Evolutionary conservation across 2,797 vertebrate species (phyloP).

Genomic region (Glyptemys insculpta): DNA sequence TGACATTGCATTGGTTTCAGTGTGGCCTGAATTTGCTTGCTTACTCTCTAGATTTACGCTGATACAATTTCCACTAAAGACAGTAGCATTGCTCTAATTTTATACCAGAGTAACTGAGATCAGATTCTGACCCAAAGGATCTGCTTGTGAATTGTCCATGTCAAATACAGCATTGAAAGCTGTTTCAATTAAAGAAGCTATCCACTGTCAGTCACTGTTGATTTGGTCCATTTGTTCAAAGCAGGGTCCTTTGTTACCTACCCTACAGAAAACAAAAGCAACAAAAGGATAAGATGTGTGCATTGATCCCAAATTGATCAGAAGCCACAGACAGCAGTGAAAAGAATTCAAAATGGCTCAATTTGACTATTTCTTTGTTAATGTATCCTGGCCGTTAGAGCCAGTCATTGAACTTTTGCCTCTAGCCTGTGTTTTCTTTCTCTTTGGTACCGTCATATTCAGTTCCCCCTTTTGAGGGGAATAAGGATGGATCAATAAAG

Average conservation of each 20-base stretch:
- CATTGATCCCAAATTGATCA: conserved; percentile 33
- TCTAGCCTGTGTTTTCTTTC: conserved; percentile 43
- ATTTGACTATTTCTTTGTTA: not conserved
- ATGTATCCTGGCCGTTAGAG: not conserved
- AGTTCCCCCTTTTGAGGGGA: conserved; percentile 42
- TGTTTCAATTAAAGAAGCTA: not conserved
- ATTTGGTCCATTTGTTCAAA: not conserved
- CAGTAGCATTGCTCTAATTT: not conserved
- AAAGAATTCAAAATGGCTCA: conserved; percentile 33
- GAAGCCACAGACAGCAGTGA: conserved; percentile 9
- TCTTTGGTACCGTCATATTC: not conserved
- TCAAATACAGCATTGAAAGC: rapidly evolving
- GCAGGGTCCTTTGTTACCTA: conserved; percentile 16
- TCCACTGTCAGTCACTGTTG: not conserved
- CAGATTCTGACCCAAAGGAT: not conserved
- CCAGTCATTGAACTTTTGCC: not conserved
- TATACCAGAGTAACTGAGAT: not conserved
- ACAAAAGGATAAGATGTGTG: not conserved
- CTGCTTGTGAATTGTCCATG: rapidly evolving
- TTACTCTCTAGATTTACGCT: not conserved
- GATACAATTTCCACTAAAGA: not conserved
- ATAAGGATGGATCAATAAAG: conserved; percentile 51
- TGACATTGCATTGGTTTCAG: not conserved
- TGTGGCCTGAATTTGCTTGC: rapidly evolving
- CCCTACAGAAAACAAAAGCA: conserved; percentile 41